phyloP scores from a whole-genome alignment of 2,888 invertebrate species.

The Nematopogon swammerdamellus region DNA sequence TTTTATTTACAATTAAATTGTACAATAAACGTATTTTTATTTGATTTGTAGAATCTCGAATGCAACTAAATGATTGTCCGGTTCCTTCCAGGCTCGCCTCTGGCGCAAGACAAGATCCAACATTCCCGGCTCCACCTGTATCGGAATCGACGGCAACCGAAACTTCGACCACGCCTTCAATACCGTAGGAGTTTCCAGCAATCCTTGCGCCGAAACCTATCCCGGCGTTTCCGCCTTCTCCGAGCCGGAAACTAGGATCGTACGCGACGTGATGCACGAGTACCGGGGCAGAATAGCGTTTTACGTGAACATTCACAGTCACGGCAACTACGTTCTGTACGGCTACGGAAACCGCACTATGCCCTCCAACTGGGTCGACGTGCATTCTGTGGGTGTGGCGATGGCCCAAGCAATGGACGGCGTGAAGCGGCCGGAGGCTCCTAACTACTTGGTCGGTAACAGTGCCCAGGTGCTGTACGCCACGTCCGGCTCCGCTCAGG shows the following conservation, averaged over 20 bases:
- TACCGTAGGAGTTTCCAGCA: slow-evolving; percentile 19
- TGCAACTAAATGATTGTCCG: no score
- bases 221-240: slow-evolving; percentile 60
- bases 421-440: slow-evolving; percentile 18
- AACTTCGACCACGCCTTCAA: slow-evolving; percentile 25
- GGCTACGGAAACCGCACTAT: slow-evolving; percentile 51
- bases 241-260: slow-evolving; percentile 61
- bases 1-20: no score
- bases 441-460: slow-evolving; percentile 26
- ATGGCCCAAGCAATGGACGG: slow-evolving; percentile 29
- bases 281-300: slow-evolving; percentile 19
- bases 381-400: slow-evolving; percentile 22
- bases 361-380: slow-evolving; percentile 14
- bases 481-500: slow-evolving; percentile 27
- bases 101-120: slow-evolving; percentile 27
- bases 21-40: no score
- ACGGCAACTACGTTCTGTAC: slow-evolving; percentile 61
- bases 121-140: slow-evolving; percentile 15
- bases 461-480: slow-evolving; percentile 22
- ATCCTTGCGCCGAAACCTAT: slow-evolving; percentile 57
- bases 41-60: no score
- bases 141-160: slow-evolving; percentile 26
- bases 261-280: slow-evolving; percentile 50
- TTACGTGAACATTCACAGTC: slow-evolving; percentile 65
- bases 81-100: slow-evolving; percentile 19